Conservation (phyloP, 2,888 invertebrate genomes). For the Drosophila merina region DNA sequence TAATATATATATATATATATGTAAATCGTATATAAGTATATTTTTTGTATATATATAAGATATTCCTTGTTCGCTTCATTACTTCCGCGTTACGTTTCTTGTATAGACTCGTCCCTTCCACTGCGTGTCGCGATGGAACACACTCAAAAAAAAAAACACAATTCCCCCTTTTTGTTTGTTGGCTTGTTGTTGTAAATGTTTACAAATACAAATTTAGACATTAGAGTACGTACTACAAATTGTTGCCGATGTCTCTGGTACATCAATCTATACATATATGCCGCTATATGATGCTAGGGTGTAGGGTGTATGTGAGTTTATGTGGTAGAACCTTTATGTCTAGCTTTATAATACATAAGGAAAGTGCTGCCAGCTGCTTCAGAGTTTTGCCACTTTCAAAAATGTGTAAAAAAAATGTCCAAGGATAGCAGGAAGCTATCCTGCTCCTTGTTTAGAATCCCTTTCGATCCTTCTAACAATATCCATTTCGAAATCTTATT, state of each 20-base stretch:
- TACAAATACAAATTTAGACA: slow-evolving; percentile 33
- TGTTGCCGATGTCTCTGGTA: not conserved
- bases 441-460: not conserved
- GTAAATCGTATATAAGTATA: slow-evolving; percentile 55
- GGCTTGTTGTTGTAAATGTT: slow-evolving; percentile 27
- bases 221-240: slow-evolving; percentile 19
- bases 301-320: not conserved
- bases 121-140: not conserved
- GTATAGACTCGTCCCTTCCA: slow-evolving; percentile 12
- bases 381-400: not conserved
- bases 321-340: not conserved
- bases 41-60: slow-evolving; percentile 26
- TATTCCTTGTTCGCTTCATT: slow-evolving; percentile 31
- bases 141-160: slow-evolving; percentile 22
- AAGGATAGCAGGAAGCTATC: not conserved
- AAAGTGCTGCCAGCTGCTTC: slow-evolving; percentile 43
- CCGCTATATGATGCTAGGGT: not conserved
- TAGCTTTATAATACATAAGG: slow-evolving; percentile 35
- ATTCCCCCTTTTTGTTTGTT: slow-evolving; percentile 21
- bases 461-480: slow-evolving; percentile 3
- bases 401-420: slow-evolving; percentile 5
- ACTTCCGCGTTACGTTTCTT: slow-evolving; percentile 13
- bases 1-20: slow-evolving; percentile 27
- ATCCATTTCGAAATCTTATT: slow-evolving; percentile 20
- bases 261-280: too few species aligned